Conservation (phyloP, 2,113 vertebrate genomes). For the Carassius auratus region DNA sequence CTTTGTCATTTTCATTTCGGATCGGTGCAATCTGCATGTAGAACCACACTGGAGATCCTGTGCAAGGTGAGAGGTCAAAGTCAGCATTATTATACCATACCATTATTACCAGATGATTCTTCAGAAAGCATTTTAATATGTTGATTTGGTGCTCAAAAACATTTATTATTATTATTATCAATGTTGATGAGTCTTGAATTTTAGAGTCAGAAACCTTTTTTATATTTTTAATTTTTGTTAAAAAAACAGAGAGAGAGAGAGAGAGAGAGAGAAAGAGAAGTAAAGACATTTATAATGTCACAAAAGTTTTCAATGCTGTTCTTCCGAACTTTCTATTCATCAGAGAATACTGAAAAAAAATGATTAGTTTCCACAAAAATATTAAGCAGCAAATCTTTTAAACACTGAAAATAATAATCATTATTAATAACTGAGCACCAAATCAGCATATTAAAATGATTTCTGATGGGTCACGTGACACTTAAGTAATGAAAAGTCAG, state of each 20-base stretch:
- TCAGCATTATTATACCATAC: not conserved
- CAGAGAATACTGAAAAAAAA: not conserved
- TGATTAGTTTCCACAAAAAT: too few species aligned
- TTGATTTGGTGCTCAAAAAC: not conserved
- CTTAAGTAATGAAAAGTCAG: too few species aligned
- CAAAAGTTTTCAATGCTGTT: too few species aligned
- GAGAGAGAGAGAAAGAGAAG: too few species aligned
- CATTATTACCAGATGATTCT: not conserved
- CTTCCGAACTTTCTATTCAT: too few species aligned
- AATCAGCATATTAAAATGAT: not conserved
- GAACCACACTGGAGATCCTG: constrained; percentile 98
- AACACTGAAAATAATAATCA: too few species aligned
- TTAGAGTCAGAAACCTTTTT: not conserved
- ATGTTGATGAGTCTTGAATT: not conserved
- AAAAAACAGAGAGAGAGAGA: too few species aligned
- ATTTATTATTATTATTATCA: not conserved
- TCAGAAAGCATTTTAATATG: not conserved
- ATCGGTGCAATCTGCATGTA: constrained; percentile 99
- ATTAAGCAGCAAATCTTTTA: too few species aligned
- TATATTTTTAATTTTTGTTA: too few species aligned
- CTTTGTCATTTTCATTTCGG: constrained; percentile 96
- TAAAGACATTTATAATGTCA: too few species aligned
- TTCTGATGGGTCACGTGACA: too few species aligned
- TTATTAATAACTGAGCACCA: not conserved
- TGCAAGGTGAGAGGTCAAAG: constrained; percentile 8